These are phyloP conservation scores for Netelia fuscicornis DNA, from an alignment of 2,888 invertebrate species.

Conservation along the genomic window DNA sequence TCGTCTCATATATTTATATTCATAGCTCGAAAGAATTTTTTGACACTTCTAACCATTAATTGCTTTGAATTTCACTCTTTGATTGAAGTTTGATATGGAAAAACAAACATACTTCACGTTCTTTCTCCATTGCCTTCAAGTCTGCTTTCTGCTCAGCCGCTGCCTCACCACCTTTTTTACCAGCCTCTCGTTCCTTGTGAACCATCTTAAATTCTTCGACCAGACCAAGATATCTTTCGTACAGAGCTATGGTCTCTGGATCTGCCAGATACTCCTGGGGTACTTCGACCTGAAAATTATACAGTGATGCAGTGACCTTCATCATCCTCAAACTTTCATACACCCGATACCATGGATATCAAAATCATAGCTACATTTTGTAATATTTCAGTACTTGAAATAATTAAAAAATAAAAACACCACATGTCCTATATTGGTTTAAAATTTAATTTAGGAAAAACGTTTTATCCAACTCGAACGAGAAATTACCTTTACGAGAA, in stretches of 20 bases:
- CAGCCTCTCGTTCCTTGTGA: constrained; percentile 89
- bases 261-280: constrained; percentile 91
- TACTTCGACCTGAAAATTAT: constrained; percentile 88
- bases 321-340: background rate
- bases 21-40: too few relatives aligned
- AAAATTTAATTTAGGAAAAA: too few relatives aligned
- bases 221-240: constrained; percentile 90
- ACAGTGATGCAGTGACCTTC: background rate
- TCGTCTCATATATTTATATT: too few relatives aligned
- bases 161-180: constrained; percentile 87
- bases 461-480: background rate
- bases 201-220: constrained; percentile 93
- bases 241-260: constrained; percentile 89
- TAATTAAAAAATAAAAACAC: too few relatives aligned
- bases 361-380: too few relatives aligned
- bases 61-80: too few relatives aligned
- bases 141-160: constrained; percentile 93
- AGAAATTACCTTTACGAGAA: constrained; percentile 79
- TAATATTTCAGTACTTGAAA: too few relatives aligned
- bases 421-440: too few relatives aligned
- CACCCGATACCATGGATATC: background rate
- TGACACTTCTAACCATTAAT: too few relatives aligned
- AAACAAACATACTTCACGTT: constrained; percentile 85
- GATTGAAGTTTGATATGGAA: background rate
- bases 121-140: constrained; percentile 94